A percentile compares a stretch with the other conserved stretches of the same genome.
phyloP scores from a whole-genome alignment of 2,113 vertebrate genomes.

The Crotalus helleri region DNA sequence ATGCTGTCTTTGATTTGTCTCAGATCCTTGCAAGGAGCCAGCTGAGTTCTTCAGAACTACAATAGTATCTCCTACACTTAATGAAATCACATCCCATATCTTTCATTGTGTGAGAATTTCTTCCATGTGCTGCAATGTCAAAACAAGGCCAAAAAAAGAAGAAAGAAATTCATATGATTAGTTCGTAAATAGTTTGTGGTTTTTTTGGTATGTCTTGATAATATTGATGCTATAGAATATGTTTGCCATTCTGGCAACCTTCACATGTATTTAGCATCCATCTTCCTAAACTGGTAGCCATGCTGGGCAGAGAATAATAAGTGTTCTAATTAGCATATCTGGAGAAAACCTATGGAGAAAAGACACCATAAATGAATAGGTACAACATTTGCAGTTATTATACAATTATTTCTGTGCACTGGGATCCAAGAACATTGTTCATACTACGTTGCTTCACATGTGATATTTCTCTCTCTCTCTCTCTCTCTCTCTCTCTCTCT shows the following conservation, averaged over 20 bases:
- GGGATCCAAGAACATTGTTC: neutral
- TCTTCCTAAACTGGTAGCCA: neutral
- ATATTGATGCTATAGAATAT: neutral
- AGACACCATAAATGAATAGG: slow-evolving; percentile 48
- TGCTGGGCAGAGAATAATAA: neutral
- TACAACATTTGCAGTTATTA: slow-evolving; percentile 58
- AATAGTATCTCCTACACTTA: slow-evolving; percentile 57
- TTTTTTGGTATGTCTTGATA: slow-evolving; percentile 62
- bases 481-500: neutral
- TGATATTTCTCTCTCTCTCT: neutral
- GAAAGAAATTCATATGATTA: slow-evolving; percentile 13
- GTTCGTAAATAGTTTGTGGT: slow-evolving; percentile 59
- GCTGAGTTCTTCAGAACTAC: slow-evolving; percentile 54
- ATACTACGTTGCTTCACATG: neutral
- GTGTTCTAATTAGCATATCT: neutral
- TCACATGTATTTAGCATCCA: neutral
- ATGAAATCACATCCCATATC: slow-evolving; percentile 55
- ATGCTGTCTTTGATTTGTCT: slow-evolving; percentile 55
- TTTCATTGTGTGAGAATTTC: slow-evolving; percentile 59
- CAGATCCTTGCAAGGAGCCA: slow-evolving; percentile 50
- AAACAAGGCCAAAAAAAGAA: neutral
- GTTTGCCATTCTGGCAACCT: neutral
- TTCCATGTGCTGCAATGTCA: slow-evolving; percentile 41
- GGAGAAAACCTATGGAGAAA: slow-evolving; percentile 20
- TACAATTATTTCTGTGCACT: slow-evolving; percentile 29